These are phyloP conservation scores for Drosophila subobscura DNA, from an alignment of 1,140 invertebrate species.

Conservation along the genomic window DNA sequence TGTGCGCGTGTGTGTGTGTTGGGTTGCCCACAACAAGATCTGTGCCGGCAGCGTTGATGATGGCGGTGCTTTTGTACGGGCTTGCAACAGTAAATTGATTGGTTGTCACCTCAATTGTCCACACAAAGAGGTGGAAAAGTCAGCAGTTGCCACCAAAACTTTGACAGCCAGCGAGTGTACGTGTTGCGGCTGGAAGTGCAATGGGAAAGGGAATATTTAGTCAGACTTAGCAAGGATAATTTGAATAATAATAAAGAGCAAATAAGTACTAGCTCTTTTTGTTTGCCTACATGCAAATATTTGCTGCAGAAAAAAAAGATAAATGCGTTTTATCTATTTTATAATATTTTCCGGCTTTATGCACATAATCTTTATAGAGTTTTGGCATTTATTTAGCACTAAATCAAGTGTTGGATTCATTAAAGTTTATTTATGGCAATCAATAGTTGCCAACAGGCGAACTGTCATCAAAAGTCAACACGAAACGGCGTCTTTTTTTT, in stretches of 20 bases:
- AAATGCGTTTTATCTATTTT: constrained; percentile 17
- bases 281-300: no score
- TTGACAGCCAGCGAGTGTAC: no score
- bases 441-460: not conserved
- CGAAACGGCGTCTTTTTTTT: constrained; percentile 24
- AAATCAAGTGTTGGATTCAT: no score
- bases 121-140: not conserved
- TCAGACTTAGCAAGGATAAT: no score
- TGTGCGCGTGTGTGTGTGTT: not conserved
- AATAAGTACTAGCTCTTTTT: no score
- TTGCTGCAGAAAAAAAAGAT: not conserved
- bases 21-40: not conserved
- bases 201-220: no score
- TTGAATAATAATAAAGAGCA: not conserved
- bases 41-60: not conserved
- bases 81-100: constrained; percentile 3
- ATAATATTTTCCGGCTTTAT: constrained; percentile 24
- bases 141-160: no score
- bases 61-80: constrained; percentile 1
- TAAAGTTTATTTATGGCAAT: constrained; percentile 25
- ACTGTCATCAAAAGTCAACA: not conserved
- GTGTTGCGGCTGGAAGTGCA: no score
- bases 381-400: not conserved
- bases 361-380: constrained; percentile 10
- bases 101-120: constrained; percentile 2